Evolutionary conservation across 2,113 vertebrate genomes (phyloP).

Genomic region (Phyllostomus discolor): DNA sequence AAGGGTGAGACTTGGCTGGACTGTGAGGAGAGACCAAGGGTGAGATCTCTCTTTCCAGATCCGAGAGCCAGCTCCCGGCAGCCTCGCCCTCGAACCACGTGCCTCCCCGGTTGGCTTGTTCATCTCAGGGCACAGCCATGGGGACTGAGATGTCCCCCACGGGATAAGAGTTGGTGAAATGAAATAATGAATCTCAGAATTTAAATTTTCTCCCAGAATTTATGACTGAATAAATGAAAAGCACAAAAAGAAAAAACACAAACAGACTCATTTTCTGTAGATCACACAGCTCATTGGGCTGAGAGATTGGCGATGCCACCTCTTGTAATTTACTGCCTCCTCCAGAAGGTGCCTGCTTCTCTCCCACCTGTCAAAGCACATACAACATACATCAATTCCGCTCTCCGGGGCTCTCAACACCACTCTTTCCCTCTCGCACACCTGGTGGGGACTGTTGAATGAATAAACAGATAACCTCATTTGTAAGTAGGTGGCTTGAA

Average conservation of each 20-base stretch:
- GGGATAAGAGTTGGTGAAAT: not conserved
- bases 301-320: not conserved
- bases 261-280: not conserved
- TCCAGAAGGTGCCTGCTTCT: not conserved
- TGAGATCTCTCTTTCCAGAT: not conserved
- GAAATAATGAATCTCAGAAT: not conserved
- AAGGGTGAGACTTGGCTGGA: not conserved
- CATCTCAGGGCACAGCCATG: rapidly evolving
- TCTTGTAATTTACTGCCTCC: not conserved
- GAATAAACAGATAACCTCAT: constrained; percentile 60
- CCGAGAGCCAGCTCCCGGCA: not conserved
- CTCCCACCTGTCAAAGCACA: not conserved
- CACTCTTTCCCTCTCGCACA: not conserved
- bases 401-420: not conserved
- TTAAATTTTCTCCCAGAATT: not conserved
- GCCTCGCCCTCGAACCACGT: not conserved
- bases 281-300: not conserved
- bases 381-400: not conserved
- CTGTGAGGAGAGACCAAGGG: not conserved
- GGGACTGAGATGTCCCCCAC: no score
- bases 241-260: not conserved
- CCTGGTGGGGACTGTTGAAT: constrained; percentile 51
- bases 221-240: not conserved
- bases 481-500: constrained; percentile 59
- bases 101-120: not conserved